Percentiles rank a stretch among this genome's conserved stretches.
phyloP scores from a whole-genome alignment of 2,888 invertebrate genomes.

The Xylocampa areola region DNA sequence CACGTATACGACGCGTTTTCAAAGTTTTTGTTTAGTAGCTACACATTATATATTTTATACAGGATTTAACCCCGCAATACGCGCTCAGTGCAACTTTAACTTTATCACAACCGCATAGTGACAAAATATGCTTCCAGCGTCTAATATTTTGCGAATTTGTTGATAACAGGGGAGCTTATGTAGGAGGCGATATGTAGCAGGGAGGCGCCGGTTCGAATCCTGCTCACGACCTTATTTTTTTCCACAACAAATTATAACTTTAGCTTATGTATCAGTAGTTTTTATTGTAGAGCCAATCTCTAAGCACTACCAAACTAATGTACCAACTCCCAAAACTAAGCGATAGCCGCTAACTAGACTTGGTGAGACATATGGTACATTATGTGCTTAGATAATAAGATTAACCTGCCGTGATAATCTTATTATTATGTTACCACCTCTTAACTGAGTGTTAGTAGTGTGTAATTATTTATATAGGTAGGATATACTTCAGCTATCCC shows the following conservation, averaged over 20 bases:
- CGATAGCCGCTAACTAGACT: slow-evolving; percentile 6
- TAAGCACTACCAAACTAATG: neutral
- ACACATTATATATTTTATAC: slow-evolving; percentile 37
- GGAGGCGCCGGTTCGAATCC: no score
- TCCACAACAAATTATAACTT: no score
- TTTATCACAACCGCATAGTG: slow-evolving; percentile 29
- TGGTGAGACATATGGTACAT: slow-evolving; percentile 10
- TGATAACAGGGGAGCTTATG: no score
- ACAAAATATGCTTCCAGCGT: no score
- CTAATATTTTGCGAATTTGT: no score
- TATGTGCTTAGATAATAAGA: no score
- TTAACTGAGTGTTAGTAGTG: slow-evolving; percentile 11
- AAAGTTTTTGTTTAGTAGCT: slow-evolving; percentile 45
- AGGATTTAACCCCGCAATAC: slow-evolving; percentile 32
- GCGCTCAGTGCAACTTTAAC: slow-evolving; percentile 42
- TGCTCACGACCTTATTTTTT: no score
- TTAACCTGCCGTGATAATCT: slow-evolving; percentile 36
- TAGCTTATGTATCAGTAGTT: neutral
- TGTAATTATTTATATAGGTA: slow-evolving; percentile 18
- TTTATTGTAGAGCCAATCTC: neutral
- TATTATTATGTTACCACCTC: slow-evolving; percentile 34
- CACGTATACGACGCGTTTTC: slow-evolving; percentile 49
- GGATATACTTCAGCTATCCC: slow-evolving; percentile 45
- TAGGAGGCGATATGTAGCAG: no score
- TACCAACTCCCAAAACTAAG: slow-evolving; percentile 4